Evolutionary conservation across 2,888 invertebrate genomes (phyloP).

Genomic region (Heliconius cydno): DNA sequence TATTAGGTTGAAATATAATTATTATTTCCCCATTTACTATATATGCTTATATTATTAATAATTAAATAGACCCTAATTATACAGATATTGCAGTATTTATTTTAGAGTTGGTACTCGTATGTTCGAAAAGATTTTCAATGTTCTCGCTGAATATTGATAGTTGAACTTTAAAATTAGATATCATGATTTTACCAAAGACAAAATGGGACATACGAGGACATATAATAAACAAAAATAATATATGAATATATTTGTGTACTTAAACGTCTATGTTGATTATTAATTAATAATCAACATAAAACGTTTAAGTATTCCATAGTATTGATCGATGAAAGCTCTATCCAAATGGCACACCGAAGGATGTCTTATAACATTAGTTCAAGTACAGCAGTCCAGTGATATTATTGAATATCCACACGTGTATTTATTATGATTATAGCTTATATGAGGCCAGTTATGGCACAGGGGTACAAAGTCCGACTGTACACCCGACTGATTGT

Average conservation of each 20-base stretch:
- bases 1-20: constrained; percentile 9
- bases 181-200: too few species aligned
- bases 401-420: not conserved
- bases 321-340: not conserved
- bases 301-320: not conserved
- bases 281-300: not conserved
- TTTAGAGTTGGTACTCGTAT: too few species aligned
- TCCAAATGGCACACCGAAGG: not conserved
- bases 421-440: not conserved
- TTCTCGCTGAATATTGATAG: too few species aligned
- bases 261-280: not conserved
- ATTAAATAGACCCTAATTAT: not conserved
- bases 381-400: not conserved
- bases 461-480: too few species aligned
- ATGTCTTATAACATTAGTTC: not conserved
- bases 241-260: not conserved
- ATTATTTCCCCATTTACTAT: not conserved
- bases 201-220: too few species aligned
- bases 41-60: constrained; percentile 1
- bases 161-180: too few species aligned
- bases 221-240: not conserved
- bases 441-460: too few species aligned
- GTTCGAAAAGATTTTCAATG: too few species aligned
- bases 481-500: too few species aligned
- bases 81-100: not conserved